These are phyloP conservation scores for Cheiracanthium punctorium DNA, from an alignment of 2,888 invertebrate genomes.

Conservation along the genomic window DNA sequence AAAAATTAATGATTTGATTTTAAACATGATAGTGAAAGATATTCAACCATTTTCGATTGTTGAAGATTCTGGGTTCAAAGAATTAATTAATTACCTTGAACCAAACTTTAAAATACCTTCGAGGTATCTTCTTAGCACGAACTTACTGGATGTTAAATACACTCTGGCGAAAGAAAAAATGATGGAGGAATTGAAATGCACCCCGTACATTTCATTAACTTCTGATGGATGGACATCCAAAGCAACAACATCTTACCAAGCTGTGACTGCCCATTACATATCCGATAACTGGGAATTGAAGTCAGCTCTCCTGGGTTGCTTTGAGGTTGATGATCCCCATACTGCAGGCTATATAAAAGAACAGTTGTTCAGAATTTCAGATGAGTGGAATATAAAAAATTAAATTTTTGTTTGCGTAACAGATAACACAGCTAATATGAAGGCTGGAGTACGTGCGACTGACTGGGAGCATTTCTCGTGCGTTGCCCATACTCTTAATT, in stretches of 20 bases:
- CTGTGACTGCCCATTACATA: neutral
- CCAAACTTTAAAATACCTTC: neutral
- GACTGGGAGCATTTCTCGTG: neutral
- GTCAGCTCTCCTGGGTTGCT: neutral
- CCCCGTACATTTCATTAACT: neutral
- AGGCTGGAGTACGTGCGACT: neutral
- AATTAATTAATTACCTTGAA: neutral
- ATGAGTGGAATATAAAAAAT: too few species aligned
- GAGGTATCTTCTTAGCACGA: neutral
- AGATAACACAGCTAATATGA: too few species aligned
- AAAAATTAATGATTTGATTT: slow-evolving; percentile 1
- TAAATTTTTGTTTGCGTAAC: too few species aligned
- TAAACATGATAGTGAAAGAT: neutral
- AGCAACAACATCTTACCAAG: neutral
- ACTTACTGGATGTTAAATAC: too few species aligned
- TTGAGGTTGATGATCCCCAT: neutral
- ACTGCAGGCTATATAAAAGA: neutral
- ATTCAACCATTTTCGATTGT: neutral
- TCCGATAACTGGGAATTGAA: neutral
- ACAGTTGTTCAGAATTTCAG: neutral
- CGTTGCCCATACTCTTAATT: neutral
- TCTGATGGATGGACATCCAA: neutral
- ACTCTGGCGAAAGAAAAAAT: too few species aligned
- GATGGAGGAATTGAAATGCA: too few species aligned
- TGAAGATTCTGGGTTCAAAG: neutral